Percentiles rank a stretch among this genome's conserved stretches.
phyloP scores from a whole-genome alignment of 2,113 vertebrate species.

The Girardinichthys multiradiatus region DNA sequence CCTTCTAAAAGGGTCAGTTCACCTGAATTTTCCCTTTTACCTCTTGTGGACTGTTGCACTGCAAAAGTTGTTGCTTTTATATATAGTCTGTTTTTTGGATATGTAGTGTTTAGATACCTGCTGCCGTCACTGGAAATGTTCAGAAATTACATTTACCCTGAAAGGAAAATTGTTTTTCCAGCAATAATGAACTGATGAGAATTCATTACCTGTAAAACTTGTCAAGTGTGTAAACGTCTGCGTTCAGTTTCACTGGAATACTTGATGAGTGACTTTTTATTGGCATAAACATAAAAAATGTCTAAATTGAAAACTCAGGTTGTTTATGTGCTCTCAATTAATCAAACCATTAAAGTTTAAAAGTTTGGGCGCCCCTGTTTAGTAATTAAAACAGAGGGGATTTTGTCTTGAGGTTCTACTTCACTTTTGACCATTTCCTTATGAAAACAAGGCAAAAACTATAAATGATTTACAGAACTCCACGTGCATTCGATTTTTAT shows the following conservation, averaged over 20 bases:
- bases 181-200: not conserved
- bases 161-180: not conserved
- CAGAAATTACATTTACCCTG: not conserved
- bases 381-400: slow-evolving; percentile 31
- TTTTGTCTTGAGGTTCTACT: slow-evolving; percentile 13
- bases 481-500: not conserved
- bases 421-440: slow-evolving; percentile 34
- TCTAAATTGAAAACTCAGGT: slow-evolving; percentile 41
- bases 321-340: slow-evolving; percentile 45
- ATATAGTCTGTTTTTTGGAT: slow-evolving; percentile 1
- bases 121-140: not conserved
- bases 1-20: slow-evolving; percentile 24
- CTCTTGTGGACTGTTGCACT: slow-evolving; percentile 8
- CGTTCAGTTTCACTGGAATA: not conserved
- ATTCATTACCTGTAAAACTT: not conserved
- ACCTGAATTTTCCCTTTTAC: slow-evolving; percentile 33
- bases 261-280: slow-evolving; percentile 30
- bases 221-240: not conserved
- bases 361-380: slow-evolving; percentile 7
- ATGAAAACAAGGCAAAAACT: slow-evolving; percentile 31
- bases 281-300: not conserved
- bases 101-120: slow-evolving; percentile 4
- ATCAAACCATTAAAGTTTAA: slow-evolving; percentile 54
- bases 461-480: slow-evolving; percentile 13
- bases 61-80: slow-evolving; percentile 9